Percentiles rank a stretch among this genome's conserved stretches.
Conservation (phyloP, 2,888 invertebrate species). For the Sicus ferrugineus region DNA sequence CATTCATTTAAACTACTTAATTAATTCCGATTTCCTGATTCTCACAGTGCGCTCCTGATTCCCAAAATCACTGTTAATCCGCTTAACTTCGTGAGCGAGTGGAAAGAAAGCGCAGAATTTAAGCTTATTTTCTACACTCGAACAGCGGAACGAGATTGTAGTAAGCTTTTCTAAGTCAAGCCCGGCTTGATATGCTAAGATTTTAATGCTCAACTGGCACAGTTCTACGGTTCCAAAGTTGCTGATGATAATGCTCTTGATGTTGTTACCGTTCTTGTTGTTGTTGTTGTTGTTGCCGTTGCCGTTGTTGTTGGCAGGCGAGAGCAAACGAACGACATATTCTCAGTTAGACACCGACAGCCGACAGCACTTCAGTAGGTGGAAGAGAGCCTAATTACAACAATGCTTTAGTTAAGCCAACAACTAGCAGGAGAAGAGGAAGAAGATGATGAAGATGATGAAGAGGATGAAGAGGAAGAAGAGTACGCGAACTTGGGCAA, state of each 20-base stretch:
- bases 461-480: no score
- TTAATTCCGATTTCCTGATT: no score
- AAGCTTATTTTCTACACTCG: not conserved
- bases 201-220: not conserved
- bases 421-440: not conserved
- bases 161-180: not conserved
- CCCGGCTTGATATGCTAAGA: not conserved
- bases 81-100: not conserved
- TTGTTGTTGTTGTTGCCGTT: constrained; percentile 4
- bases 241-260: not conserved
- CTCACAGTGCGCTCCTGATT: not conserved
- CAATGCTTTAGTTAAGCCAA: constrained; percentile 10
- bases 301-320: not conserved
- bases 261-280: not conserved
- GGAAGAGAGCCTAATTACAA: constrained; percentile 16
- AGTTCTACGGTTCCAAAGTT: not conserved
- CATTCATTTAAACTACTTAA: no score
- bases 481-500: not conserved
- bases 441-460: no score
- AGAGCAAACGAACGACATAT: constrained; percentile 2
- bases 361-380: not conserved
- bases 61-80: not conserved
- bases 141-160: not conserved
- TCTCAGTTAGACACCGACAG: constrained; percentile 14
- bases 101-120: not conserved